A percentile compares a stretch with the other conserved stretches of the same genome.
phyloP scores from a whole-genome alignment of 2,888 invertebrate species.

The Melanophora roralis region DNA sequence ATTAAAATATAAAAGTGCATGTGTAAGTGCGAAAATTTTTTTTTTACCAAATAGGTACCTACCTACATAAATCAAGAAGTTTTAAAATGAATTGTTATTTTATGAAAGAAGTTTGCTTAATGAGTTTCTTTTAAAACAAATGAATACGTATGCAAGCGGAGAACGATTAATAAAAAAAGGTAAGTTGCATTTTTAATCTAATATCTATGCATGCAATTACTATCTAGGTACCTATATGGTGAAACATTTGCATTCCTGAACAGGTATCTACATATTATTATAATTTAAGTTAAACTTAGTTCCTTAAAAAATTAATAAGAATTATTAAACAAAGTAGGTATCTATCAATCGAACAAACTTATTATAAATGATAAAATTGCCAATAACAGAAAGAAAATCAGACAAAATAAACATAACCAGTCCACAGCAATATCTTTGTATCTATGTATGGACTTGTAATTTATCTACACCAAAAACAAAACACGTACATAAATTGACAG shows the following conservation, averaged over 20 bases:
- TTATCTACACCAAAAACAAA: constrained; percentile 10
- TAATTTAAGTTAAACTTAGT: not conserved
- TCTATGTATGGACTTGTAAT: no score
- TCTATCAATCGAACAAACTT: constrained; percentile 19
- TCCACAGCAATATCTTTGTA: not conserved
- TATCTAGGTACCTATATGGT: no score
- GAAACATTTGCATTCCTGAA: no score
- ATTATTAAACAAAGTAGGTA: not conserved
- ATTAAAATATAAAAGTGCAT: not conserved
- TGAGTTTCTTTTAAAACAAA: no score
- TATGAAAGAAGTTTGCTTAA: no score
- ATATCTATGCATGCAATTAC: no score
- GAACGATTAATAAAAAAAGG: constrained; percentile 8
- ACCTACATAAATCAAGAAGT: no score
- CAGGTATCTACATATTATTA: no score
- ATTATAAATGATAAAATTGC: no score
- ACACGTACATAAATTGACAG: not conserved
- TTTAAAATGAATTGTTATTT: no score
- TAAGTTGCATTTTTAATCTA: not conserved
- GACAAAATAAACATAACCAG: constrained; percentile 18
- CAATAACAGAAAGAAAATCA: constrained; percentile 31
- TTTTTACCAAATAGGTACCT: not conserved
- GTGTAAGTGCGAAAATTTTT: not conserved
- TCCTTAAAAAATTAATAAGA: constrained; percentile 17
- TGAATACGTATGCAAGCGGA: no score